phyloP scores from a whole-genome alignment of 2,797 vertebrate genomes.

The Oryzias sinensis region DNA sequence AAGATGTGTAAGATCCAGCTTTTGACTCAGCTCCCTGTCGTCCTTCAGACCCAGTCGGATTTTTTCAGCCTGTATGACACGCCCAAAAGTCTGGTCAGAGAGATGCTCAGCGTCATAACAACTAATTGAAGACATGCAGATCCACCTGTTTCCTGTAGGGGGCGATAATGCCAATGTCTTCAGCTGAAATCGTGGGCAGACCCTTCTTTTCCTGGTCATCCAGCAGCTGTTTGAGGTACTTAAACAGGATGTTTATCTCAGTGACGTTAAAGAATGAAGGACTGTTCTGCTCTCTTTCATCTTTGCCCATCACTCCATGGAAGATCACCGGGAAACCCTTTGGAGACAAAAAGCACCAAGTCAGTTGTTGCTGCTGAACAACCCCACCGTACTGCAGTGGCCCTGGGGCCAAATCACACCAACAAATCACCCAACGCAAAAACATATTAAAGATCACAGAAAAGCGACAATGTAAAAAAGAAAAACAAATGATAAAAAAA shows the following conservation, averaged over 20 bases:
- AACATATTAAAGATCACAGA: too few relatives aligned
- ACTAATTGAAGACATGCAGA: not conserved
- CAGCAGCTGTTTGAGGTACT: slow-evolving; percentile 84
- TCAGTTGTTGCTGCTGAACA: not conserved
- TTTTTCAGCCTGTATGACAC: slow-evolving; percentile 86
- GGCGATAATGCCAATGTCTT: slow-evolving; percentile 87
- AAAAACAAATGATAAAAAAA: too few relatives aligned
- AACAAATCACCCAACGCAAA: too few relatives aligned
- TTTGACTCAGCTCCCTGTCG: slow-evolving; percentile 59
- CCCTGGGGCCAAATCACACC: too few relatives aligned
- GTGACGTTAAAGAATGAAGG: slow-evolving; percentile 92
- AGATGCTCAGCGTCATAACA: not conserved
- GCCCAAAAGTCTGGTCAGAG: not conserved
- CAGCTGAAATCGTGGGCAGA: slow-evolving; percentile 73
- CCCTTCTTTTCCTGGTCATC: slow-evolving; percentile 80
- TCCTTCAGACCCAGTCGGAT: slow-evolving; percentile 82
- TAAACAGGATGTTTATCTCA: slow-evolving; percentile 82
- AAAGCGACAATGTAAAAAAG: too few relatives aligned
- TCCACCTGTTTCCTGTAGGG: slow-evolving; percentile 94
- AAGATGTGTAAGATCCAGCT: slow-evolving; percentile 81
- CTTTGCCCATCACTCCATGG: slow-evolving; percentile 89
- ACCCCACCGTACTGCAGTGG: too few relatives aligned
- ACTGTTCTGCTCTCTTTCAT: slow-evolving; percentile 86
- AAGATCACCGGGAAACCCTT: slow-evolving; percentile 93
- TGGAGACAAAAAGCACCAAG: not conserved